Conservation (phyloP, 2,113 vertebrate genomes). For the Labrus mixtus region DNA sequence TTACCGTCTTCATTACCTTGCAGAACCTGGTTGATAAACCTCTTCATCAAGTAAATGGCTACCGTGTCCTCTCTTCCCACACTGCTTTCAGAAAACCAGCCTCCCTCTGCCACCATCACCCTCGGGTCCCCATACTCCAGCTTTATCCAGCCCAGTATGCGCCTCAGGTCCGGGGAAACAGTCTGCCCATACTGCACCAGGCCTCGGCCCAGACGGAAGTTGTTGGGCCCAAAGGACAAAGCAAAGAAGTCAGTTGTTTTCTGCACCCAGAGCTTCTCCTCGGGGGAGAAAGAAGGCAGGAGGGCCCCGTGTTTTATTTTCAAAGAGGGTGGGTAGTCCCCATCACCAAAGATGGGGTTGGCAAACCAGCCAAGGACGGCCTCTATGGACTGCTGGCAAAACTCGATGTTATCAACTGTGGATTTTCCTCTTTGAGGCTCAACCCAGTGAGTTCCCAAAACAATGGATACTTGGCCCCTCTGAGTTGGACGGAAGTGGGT, state of each 20-base stretch:
- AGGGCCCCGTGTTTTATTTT: slow-evolving; percentile 73
- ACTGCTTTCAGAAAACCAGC: slow-evolving; percentile 92
- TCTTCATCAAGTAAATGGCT: slow-evolving; percentile 93
- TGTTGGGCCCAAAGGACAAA: slow-evolving; percentile 95
- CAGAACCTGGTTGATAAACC: slow-evolving; percentile 92
- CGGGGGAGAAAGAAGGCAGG: slow-evolving; percentile 86
- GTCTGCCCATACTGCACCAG: slow-evolving; percentile 85
- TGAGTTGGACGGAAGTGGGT: slow-evolving; percentile 86
- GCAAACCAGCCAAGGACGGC: slow-evolving; percentile 95
- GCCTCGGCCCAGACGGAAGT: slow-evolving; percentile 85
- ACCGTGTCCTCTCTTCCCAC: slow-evolving; percentile 92
- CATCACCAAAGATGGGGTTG: slow-evolving; percentile 89
- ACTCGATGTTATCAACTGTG: slow-evolving; percentile 73
- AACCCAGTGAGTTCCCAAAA: slow-evolving; percentile 95
- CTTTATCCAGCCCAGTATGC: slow-evolving; percentile 91
- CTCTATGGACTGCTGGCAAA: slow-evolving; percentile 91
- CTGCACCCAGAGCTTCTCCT: slow-evolving; percentile 86
- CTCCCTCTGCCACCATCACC: slow-evolving; percentile 92
- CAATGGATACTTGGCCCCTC: slow-evolving; percentile 90
- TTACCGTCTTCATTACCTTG: slow-evolving; percentile 84
- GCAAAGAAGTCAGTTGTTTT: slow-evolving; percentile 96
- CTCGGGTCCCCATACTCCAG: slow-evolving; percentile 88
- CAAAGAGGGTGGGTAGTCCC: slow-evolving; percentile 91
- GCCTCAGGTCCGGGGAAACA: slow-evolving; percentile 88
- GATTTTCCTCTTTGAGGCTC: slow-evolving; percentile 86